Evolutionary conservation across 2,113 vertebrate genomes (phyloP).

Genomic region (Mohoua ochrocephala): DNA sequence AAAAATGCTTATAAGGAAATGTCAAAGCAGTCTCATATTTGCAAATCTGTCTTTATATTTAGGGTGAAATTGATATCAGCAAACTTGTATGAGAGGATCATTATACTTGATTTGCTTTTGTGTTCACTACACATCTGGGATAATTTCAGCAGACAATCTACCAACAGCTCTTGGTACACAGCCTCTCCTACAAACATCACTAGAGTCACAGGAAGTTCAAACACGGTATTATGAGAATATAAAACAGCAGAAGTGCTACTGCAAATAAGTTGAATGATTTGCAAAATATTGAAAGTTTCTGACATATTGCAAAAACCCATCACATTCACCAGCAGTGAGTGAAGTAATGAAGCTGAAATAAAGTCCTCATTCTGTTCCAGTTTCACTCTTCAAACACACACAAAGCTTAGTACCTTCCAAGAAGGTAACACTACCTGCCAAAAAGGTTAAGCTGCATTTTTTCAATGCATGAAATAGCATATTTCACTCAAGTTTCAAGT

Average conservation of each 20-base stretch:
- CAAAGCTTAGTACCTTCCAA: not conserved
- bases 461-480: not conserved
- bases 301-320: not conserved
- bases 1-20: slow-evolving; percentile 19
- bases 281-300: slow-evolving; percentile 17
- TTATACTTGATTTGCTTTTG: slow-evolving; percentile 60
- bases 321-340: not conserved
- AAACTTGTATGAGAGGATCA: slow-evolving; percentile 23
- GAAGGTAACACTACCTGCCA: not conserved
- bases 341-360: slow-evolving; percentile 19
- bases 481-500: not conserved
- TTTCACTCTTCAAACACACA: not conserved
- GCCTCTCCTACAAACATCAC: slow-evolving; percentile 7
- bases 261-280: slow-evolving; percentile 26
- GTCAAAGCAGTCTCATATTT: slow-evolving; percentile 48
- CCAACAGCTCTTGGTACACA: not conserved
- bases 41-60: slow-evolving; percentile 35
- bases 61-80: slow-evolving; percentile 28
- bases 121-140: not conserved
- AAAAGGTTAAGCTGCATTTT: not conserved
- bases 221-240: slow-evolving; percentile 6
- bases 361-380: not conserved
- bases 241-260: slow-evolving; percentile 20
- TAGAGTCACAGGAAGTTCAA: slow-evolving; percentile 26
- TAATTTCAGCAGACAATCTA: slow-evolving; percentile 43